A percentile compares a stretch with the other conserved stretches of the same genome.
phyloP scores from a whole-genome alignment of 1,140 invertebrate species.

The Aradophagus sp. region DNA sequence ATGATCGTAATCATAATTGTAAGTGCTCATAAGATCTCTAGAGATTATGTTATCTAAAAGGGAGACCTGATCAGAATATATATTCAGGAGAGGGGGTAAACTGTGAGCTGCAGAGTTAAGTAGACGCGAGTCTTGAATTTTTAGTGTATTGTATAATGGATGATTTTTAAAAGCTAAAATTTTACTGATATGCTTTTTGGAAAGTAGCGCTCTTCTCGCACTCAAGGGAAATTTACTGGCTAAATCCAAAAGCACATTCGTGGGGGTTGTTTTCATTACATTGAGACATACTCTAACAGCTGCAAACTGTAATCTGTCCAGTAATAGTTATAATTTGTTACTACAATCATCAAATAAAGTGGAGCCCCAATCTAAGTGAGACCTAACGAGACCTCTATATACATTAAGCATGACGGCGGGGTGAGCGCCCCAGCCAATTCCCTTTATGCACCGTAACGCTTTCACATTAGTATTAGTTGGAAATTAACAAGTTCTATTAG shows the following conservation, averaged over 20 bases:
- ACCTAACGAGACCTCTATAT: slow-evolving; percentile 16
- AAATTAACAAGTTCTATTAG: background rate
- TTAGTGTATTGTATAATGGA: background rate
- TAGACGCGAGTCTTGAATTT: too few species aligned
- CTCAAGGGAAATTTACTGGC: slow-evolving; percentile 14
- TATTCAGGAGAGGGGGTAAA: too few species aligned
- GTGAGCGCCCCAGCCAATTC: slow-evolving; percentile 13
- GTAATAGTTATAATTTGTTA: background rate
- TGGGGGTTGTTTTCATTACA: slow-evolving; percentile 31
- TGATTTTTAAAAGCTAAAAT: background rate
- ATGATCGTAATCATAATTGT: too few species aligned
- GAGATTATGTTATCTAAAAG: too few species aligned
- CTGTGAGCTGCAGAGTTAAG: too few species aligned
- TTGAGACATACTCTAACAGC: slow-evolving; percentile 21
- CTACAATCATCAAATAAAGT: background rate
- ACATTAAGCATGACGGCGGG: background rate
- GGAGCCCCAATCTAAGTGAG: slow-evolving; percentile 14
- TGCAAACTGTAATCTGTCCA: slow-evolving; percentile 19
- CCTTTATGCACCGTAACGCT: background rate
- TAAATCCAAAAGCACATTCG: slow-evolving; percentile 17
- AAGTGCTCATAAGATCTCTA: too few species aligned
- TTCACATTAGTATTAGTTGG: too few species aligned
- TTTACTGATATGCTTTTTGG: slow-evolving; percentile 1
- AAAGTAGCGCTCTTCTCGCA: slow-evolving; percentile 4
- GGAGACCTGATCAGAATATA: too few species aligned